These are phyloP conservation scores for Xanthia togata DNA, from an alignment of 2,888 invertebrate genomes.

Conservation along the genomic window DNA sequence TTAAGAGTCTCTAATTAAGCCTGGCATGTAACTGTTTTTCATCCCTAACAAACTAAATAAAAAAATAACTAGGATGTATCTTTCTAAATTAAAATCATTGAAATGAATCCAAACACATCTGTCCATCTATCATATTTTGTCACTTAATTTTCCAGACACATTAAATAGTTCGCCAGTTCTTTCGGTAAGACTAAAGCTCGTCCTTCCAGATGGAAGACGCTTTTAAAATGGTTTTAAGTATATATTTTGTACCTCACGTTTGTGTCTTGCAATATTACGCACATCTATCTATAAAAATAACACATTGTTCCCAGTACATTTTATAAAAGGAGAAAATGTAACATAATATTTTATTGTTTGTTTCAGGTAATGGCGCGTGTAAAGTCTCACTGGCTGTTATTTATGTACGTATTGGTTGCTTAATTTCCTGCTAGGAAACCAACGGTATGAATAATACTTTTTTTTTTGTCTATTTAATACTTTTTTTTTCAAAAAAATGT, in stretches of 20 bases:
- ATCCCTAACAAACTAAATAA: too few species aligned
- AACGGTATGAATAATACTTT: conserved; percentile 62
- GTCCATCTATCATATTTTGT: neutral
- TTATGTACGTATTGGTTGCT: conserved; percentile 79
- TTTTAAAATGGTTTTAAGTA: too few species aligned
- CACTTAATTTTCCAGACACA: neutral
- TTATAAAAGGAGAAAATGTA: conserved; percentile 52
- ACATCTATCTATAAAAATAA: neutral
- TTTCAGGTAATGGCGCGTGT: conserved; percentile 85
- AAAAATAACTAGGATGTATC: neutral
- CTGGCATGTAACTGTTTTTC: too few species aligned
- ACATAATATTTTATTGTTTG: conserved; percentile 78
- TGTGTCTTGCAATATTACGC: neutral
- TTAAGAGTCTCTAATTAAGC: too few species aligned
- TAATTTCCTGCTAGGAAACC: conserved; percentile 76
- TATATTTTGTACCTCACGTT: neutral
- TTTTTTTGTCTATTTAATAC: conserved; percentile 45
- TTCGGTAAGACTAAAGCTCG: neutral
- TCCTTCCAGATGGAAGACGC: too few species aligned
- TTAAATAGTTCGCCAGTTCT: neutral
- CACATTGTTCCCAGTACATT: conserved; percentile 16
- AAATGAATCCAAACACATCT: neutral
- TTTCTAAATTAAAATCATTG: neutral
- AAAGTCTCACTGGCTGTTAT: conserved; percentile 76
- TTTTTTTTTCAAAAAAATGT: neutral